These are phyloP conservation scores for Pogonomyrmex barbatus DNA, from an alignment of 1,140 invertebrate species.

Conservation along the genomic window DNA sequence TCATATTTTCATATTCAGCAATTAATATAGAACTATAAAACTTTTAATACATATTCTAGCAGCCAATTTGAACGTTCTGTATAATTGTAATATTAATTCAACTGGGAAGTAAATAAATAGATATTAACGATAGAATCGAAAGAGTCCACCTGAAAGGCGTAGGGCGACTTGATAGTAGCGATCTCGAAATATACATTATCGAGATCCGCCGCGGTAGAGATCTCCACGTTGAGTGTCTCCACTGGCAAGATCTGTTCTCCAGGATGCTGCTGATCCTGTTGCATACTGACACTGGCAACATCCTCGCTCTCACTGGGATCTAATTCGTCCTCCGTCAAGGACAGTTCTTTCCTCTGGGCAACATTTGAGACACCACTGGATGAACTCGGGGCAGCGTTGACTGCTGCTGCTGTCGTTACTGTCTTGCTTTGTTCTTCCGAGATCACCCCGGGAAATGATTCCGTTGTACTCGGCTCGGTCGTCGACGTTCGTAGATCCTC, in stretches of 20 bases:
- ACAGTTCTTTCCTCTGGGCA: conserved; percentile 77
- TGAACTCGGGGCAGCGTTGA: conserved; percentile 81
- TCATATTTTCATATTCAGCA: no score
- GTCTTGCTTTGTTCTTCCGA: conserved; percentile 68
- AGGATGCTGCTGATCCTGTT: conserved; percentile 77
- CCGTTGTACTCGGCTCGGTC: conserved; percentile 68
- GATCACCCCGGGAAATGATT: conserved; percentile 43
- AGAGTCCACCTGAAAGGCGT: conserved; percentile 92
- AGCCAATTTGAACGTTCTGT: no score
- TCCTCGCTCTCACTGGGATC: conserved; percentile 88
- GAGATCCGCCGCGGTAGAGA: conserved; percentile 94
- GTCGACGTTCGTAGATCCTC: conserved; percentile 85
- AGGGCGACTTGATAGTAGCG: conserved; percentile 95
- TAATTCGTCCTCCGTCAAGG: conserved; percentile 87
- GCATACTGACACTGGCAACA: conserved; percentile 77
- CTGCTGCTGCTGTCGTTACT: conserved; percentile 76
- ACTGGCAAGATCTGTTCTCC: conserved; percentile 86
- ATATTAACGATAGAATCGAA: background rate
- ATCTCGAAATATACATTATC: conserved; percentile 94
- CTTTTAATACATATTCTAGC: no score
- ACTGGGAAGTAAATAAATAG: background rate
- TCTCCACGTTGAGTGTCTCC: conserved; percentile 94
- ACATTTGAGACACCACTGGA: conserved; percentile 73
- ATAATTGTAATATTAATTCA: background rate
- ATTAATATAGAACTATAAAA: no score